phyloP scores from a whole-genome alignment of 2,113 vertebrate species.

The Oxyruncus cristatus region DNA sequence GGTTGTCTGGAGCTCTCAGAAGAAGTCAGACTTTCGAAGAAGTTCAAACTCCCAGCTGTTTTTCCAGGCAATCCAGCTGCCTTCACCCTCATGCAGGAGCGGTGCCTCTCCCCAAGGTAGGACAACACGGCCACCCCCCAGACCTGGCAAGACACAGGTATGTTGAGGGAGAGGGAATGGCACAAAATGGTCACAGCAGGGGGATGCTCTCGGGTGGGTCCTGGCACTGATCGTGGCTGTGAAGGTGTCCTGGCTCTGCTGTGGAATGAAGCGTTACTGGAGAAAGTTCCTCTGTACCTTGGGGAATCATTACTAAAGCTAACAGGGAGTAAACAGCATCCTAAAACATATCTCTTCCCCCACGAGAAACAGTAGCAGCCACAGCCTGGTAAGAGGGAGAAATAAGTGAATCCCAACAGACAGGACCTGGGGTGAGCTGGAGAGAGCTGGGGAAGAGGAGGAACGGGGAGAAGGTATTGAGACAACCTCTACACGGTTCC shows the following conservation, averaged over 20 bases:
- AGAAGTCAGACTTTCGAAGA: not conserved
- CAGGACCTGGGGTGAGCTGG: not conserved
- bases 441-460: not conserved
- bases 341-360: not conserved
- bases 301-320: not conserved
- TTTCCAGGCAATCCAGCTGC: not conserved
- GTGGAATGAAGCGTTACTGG: not conserved
- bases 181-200: not conserved
- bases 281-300: not conserved
- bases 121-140: not conserved
- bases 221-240: not conserved
- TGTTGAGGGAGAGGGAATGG: not conserved
- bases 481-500: not conserved
- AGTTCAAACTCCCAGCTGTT: not conserved
- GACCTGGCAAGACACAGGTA: accelerated
- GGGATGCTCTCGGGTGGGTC: not conserved
- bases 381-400: not conserved
- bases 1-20: not conserved
- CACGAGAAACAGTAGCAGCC: not conserved
- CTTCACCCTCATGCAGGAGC: not conserved
- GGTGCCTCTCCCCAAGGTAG: not conserved
- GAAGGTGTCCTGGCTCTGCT: not conserved
- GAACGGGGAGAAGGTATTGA: not conserved
- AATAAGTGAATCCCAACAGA: not conserved
- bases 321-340: not conserved